Evolutionary conservation across 1,140 invertebrate genomes (phyloP).

Genomic region (Drosophila ercepeae): DNA sequence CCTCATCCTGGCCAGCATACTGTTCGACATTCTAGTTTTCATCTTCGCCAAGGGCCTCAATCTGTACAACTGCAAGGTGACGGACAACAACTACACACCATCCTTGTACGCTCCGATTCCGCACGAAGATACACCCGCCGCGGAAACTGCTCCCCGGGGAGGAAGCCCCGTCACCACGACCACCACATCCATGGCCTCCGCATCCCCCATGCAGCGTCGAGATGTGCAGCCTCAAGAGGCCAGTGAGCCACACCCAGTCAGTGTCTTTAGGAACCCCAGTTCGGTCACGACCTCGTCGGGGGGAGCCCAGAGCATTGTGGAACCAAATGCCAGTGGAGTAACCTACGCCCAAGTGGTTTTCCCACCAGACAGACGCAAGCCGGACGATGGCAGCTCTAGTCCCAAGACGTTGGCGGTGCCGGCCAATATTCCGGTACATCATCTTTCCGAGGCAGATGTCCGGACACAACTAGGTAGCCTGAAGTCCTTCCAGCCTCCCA

Average conservation of each 20-base stretch:
- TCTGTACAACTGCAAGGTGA: slow-evolving; percentile 80
- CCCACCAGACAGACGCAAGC: slow-evolving; percentile 74
- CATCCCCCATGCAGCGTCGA: slow-evolving; percentile 63
- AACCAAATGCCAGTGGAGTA: slow-evolving; percentile 62
- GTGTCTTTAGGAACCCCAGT: slow-evolving; percentile 73
- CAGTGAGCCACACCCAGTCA: background rate
- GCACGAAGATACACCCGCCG: slow-evolving; percentile 56
- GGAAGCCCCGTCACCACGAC: slow-evolving; percentile 65
- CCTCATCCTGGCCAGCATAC: slow-evolving; percentile 69
- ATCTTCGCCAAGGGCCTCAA: slow-evolving; percentile 74
- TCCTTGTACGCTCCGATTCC: slow-evolving; percentile 72
- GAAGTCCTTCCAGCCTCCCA: slow-evolving; percentile 62
- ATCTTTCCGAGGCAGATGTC: slow-evolving; percentile 73
- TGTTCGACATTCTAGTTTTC: slow-evolving; percentile 75
- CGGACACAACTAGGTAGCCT: slow-evolving; percentile 68
- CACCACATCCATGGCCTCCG: slow-evolving; percentile 44
- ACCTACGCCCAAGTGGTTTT: slow-evolving; percentile 81
- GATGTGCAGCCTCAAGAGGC: slow-evolving; percentile 22
- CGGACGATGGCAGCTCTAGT: slow-evolving; percentile 64
- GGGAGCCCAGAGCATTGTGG: slow-evolving; percentile 56
- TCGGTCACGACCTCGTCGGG: slow-evolving; percentile 70
- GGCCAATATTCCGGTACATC: slow-evolving; percentile 76
- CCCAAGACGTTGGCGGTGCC: slow-evolving; percentile 74
- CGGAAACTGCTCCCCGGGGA: slow-evolving; percentile 20
- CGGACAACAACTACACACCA: slow-evolving; percentile 76